phyloP scores from a whole-genome alignment of 2,113 vertebrate genomes.

The Scartelaos histophorus region DNA sequence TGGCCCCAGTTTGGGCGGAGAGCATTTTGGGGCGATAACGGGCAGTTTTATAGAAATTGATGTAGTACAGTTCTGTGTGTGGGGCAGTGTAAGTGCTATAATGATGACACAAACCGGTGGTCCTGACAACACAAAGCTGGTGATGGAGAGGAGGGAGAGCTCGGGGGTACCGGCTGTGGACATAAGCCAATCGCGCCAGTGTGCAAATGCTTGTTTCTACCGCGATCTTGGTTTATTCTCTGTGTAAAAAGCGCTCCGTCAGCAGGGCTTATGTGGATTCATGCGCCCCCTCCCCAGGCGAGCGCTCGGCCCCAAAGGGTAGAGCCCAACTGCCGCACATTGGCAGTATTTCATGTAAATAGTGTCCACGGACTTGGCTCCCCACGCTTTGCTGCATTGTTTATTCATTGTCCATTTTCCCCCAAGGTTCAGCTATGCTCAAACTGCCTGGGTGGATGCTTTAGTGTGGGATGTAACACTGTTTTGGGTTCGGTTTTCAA shows the following conservation, averaged over 20 bases:
- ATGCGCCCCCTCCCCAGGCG: slow-evolving; percentile 30
- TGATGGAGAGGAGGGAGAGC: slow-evolving; percentile 33
- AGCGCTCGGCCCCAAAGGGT: slow-evolving; percentile 26
- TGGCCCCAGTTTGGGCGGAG: slow-evolving; percentile 10
- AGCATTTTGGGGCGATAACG: slow-evolving; percentile 17
- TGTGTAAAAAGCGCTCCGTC: slow-evolving; percentile 40
- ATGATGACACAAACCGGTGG: slow-evolving; percentile 39
- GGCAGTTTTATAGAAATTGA: slow-evolving; percentile 40
- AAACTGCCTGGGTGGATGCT: background rate
- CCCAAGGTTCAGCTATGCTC: background rate
- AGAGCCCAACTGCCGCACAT: slow-evolving; percentile 17
- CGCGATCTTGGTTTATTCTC: slow-evolving; percentile 31
- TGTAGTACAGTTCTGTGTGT: slow-evolving; percentile 7
- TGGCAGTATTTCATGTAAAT: slow-evolving; percentile 43
- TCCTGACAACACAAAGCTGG: slow-evolving; percentile 39
- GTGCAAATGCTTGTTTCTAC: slow-evolving; percentile 31
- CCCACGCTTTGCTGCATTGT: background rate
- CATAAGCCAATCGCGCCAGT: background rate
- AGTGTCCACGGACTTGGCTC: slow-evolving; percentile 21
- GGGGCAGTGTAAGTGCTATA: slow-evolving; percentile 28
- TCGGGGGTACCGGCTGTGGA: slow-evolving; percentile 13
- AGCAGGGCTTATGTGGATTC: slow-evolving; percentile 46
- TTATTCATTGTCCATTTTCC: slow-evolving; percentile 13
- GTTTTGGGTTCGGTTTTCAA: background rate
- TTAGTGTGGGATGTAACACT: background rate